phyloP scores from a whole-genome alignment of 2,113 vertebrate genomes.

The Grus americana region DNA sequence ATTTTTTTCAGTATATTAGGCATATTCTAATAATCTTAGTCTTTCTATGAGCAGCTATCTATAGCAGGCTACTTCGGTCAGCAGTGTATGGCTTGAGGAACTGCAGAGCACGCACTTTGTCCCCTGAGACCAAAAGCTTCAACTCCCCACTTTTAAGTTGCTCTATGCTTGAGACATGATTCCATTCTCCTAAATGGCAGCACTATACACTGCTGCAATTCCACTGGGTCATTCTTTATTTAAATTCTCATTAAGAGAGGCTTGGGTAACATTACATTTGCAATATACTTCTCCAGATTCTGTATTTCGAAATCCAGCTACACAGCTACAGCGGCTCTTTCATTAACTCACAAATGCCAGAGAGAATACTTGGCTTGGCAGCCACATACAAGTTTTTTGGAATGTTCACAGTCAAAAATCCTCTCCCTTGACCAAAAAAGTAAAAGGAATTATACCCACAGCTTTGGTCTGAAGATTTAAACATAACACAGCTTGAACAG shows the following conservation, averaged over 20 bases:
- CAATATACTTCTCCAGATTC: constrained; percentile 33
- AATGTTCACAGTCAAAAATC: constrained; percentile 37
- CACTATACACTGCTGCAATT: constrained; percentile 13
- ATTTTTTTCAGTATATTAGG: background rate
- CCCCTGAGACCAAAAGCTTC: background rate
- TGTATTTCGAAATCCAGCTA: constrained; percentile 16
- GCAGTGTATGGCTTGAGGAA: background rate
- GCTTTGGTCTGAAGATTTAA: background rate
- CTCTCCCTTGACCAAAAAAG: constrained; percentile 24
- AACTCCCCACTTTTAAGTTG: constrained; percentile 8
- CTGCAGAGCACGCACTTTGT: constrained; percentile 19
- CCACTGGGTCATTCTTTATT: constrained; percentile 60
- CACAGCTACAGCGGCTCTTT: constrained; percentile 13
- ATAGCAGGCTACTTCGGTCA: background rate
- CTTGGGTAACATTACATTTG: constrained; percentile 51
- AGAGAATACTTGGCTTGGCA: constrained; percentile 21
- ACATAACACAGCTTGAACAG: background rate
- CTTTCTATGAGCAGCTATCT: background rate
- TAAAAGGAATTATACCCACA: background rate
- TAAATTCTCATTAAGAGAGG: constrained; percentile 55
- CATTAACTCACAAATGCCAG: constrained; percentile 47
- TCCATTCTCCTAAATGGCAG: constrained; percentile 26
- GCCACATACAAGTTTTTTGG: background rate
- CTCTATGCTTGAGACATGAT: constrained; percentile 8
- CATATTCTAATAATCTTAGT: background rate